Evolutionary conservation across 1,140 invertebrate species (phyloP), one percentile per base, ranked within the genome.

Genomic region (Drosophila mojavensis): DNA sequence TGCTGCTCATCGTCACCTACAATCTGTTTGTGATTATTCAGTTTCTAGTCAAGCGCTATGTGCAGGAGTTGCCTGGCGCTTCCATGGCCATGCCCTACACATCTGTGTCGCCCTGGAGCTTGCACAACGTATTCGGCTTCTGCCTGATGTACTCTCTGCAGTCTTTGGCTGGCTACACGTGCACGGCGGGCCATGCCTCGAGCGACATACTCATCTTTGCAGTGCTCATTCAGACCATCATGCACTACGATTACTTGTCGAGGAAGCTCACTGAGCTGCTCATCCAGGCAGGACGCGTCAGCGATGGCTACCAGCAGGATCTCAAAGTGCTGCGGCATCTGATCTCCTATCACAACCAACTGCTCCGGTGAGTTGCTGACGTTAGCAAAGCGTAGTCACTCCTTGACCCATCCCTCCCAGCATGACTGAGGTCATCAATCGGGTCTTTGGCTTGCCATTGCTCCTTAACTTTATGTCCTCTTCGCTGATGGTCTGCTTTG

Each of bases 191-290:
- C 0, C 84, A 91, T 24, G 61, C 79, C 7, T 61, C 88, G 3
- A 79, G 71, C 13, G 83, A 90, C 26, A 54, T 91, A 5, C 61
- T 91, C 47, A 68, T 91, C 5, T 82, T 68, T n/a, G 65, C 79
- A 1, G 63, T 82, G 28, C 64, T 72, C 10, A 80, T 72, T 39
- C 89, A 91, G 66, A 61, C 79, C 2, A 68, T 82, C 5, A 91
- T 91, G 89, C 88, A 91, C 54, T 91, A 78, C 24, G 70, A 91
- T 6, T 68, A 73, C 26, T 13, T 91, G 2, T 58, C 73, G 13
- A 58, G 33, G 7, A 24, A 28, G 6, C 48, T 85, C 0, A 20
- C 33, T 9, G 45, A 69, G 13, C 53, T 85, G n/a, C 4, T 58
- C 13, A 24, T 75, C 5, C 26, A 66, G 10, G 9, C 39, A 0